Evolutionary conservation across 2,888 invertebrate genomes (phyloP), one percentile per base, ranked within the genome.

Genomic region (Agrotis clavis): DNA sequence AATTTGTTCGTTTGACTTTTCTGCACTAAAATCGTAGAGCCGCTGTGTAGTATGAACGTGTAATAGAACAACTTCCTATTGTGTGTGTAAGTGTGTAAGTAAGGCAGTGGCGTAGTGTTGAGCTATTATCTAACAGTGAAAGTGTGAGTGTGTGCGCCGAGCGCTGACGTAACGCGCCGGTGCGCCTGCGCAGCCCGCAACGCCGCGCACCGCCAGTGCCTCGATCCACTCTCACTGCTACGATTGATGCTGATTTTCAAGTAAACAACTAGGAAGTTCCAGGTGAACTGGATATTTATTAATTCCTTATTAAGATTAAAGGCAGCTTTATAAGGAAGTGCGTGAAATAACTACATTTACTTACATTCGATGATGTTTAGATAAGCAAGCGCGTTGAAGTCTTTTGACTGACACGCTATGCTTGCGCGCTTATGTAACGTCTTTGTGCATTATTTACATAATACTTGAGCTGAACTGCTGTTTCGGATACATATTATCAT

Each of bases 111-210:
- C 91, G 89, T 90, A 86, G 94, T 93, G 89, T 91, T 90, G 89
- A 90, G 89, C 88, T 92, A 93, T 96, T 95, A 96, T 95, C 95
- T 95, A 96, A 96, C 92, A 95, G 94, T 94, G 94, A 94, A 95
- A 95, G 95, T 95, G 93, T 93, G 93, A 91, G 92, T 93, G 94
- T 95, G 95, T 95, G 95, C 86, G 91, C 84, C 91, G 94, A 84
- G 83, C 88, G 86, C 77, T 95, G 95, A 95, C 94, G 95, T 92
- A 95, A 96, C 83, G 72, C 67, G 86, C 83, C 87, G 85, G 86
- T 87, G 89, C 88, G 90, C 90, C 85, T 83, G 84, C 89, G 89
- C 86, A 71, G 70, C 6, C 82, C 25, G 70, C 78, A 41, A 41
- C 41, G 66, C 73, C 50, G 68, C 70, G 68, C 18, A 25, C 25